These are phyloP conservation scores for Gadopsis marmoratus DNA, from an alignment of 2,797 vertebrate genomes.

Conservation along the genomic window DNA sequence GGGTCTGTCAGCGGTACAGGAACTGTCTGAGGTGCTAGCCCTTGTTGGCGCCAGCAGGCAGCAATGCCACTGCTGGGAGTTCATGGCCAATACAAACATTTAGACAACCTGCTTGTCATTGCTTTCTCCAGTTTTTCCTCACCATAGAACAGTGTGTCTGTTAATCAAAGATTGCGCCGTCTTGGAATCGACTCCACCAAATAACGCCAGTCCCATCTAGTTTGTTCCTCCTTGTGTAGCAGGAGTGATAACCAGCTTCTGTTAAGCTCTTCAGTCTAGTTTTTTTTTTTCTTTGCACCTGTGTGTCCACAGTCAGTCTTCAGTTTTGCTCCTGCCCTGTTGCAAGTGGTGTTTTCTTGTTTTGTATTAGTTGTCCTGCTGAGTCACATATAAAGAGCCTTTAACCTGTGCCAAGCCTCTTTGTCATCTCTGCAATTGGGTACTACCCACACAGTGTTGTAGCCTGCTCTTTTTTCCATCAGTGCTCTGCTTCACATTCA, in stretches of 20 bases:
- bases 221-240: conserved; percentile 18
- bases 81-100: conserved; percentile 34
- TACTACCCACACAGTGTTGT: conserved; percentile 48
- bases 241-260: conserved; percentile 35
- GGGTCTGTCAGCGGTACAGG: conserved; percentile 31
- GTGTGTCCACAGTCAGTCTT: conserved; percentile 19
- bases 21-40: conserved; percentile 56
- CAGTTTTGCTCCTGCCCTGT: conserved; percentile 19
- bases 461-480: conserved; percentile 10
- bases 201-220: conserved; percentile 27
- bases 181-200: conserved; percentile 11
- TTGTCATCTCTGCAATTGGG: conserved; percentile 57
- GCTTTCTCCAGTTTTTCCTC: conserved; percentile 15
- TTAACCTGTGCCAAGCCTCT: conserved; percentile 63
- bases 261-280: conserved; percentile 22
- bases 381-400: conserved; percentile 64
- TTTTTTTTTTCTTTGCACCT: conserved; percentile 15
- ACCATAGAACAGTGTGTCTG: conserved; percentile 29
- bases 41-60: conserved; percentile 22
- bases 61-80: conserved; percentile 15
- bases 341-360: conserved; percentile 41
- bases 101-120: conserved; percentile 41
- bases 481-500: conserved; percentile 41
- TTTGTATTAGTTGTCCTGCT: conserved; percentile 59
- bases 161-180: conserved; percentile 37